Conservation (phyloP, 1,140 invertebrate genomes). For the Ips typographus region DNA sequence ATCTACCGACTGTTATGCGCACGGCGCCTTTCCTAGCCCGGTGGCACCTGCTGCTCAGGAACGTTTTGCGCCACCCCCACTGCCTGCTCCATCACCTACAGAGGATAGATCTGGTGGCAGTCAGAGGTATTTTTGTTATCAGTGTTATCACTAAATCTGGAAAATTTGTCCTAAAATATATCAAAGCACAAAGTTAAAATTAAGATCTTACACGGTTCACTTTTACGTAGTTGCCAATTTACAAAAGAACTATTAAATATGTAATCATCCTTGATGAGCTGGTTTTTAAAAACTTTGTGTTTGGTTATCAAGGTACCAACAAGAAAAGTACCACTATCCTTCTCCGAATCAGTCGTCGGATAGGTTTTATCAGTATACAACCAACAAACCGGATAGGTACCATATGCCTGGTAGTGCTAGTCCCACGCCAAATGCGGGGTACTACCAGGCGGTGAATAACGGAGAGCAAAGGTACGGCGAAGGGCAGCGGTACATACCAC, state of each 20-base stretch:
- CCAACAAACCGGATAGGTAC: slow-evolving; percentile 36
- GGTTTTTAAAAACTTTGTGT: slow-evolving; percentile 4
- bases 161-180: neutral
- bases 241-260: neutral
- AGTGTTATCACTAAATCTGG: neutral
- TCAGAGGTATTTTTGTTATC: slow-evolving; percentile 36
- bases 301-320: slow-evolving; percentile 26
- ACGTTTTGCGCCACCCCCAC: slow-evolving; percentile 49
- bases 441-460: slow-evolving; percentile 40
- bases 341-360: slow-evolving; percentile 27
- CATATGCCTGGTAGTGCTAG: slow-evolving; percentile 28
- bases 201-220: neutral
- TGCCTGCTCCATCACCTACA: slow-evolving; percentile 48
- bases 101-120: slow-evolving; percentile 41
- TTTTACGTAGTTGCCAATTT: neutral
- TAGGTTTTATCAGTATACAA: slow-evolving; percentile 25
- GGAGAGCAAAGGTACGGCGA: slow-evolving; percentile 36
- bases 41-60: slow-evolving; percentile 44
- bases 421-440: slow-evolving; percentile 32
- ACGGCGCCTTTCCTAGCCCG: slow-evolving; percentile 49
- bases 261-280: neutral
- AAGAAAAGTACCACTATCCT: slow-evolving; percentile 38
- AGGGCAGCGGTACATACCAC: slow-evolving; percentile 60
- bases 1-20: slow-evolving; percentile 49
- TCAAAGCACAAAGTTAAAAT: neutral